Base-by-base conservation (phyloP, 37 sponge, comb jelly and placozoan genomes). In the Diacarnus erythraeanus region DNA sequence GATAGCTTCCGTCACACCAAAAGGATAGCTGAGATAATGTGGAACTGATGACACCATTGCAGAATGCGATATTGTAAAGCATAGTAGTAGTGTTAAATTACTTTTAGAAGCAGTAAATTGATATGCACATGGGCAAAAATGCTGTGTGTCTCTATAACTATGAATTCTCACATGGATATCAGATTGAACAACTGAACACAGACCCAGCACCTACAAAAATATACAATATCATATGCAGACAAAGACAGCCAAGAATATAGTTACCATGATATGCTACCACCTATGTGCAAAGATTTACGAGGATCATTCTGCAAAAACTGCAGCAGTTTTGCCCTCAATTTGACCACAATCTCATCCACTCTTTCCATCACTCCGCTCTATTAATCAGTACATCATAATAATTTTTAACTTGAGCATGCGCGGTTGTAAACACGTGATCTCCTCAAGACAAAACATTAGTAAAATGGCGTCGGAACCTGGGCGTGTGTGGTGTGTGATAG, bases 1-100 rank as follows among this genome's bases (percentile, higher is more conserved):
- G 23, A 83, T 83, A 38, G 84, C 66, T 38, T 69, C 57, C 22
- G 84, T 83, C 1, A 83, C 70, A 22, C 84, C 84, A 57, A 77
- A 83, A 3, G 84, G 77, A 38, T 83, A 83, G 38, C 84, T 83
- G 40, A 34, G n/a, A 4, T 25, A n/a, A 68, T 22, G 34, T 33
- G 36, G 63, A 38, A n/a, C n/a, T n/a, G n/a, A n/a, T n/a, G n/a
- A n/a, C n/a, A n/a, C n/a, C n/a, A n/a, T n/a, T n/a, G n/a, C n/a
- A n/a, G n/a, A n/a, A n/a, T n/a, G n/a, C n/a, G n/a, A n/a, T n/a
- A n/a, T n/a, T n/a, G n/a, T n/a, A n/a, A n/a, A n/a, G n/a, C n/a
- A n/a, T n/a, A n/a, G n/a, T n/a, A n/a, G n/a, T n/a, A n/a, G n/a
- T n/a, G n/a, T n/a, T n/a, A n/a, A n/a, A n/a, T n/a, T n/a, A n/a